phyloP scores from a whole-genome alignment of 2,113 vertebrate species.

The Paramormyrops kingsleyae region DNA sequence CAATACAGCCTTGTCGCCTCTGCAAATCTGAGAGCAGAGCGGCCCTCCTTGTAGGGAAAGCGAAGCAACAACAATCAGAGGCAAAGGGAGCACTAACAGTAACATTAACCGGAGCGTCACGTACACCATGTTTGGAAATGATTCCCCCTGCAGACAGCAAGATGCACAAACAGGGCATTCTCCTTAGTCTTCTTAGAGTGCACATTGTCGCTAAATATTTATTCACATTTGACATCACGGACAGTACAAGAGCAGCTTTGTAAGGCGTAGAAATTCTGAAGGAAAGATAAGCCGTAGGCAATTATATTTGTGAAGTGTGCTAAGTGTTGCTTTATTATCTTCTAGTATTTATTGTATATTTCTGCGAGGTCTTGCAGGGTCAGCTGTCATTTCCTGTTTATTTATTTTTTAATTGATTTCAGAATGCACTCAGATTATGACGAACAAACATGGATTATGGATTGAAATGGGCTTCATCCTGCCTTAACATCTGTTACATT shows the following conservation, averaged over 20 bases:
- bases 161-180: background rate
- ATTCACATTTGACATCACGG: background rate
- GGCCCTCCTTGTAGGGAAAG: background rate
- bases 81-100: background rate
- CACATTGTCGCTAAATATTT: background rate
- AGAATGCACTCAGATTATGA: background rate
- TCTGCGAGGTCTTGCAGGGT: background rate
- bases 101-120: background rate
- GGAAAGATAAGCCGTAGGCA: background rate
- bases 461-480: background rate
- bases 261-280: background rate
- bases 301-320: background rate
- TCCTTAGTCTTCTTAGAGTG: background rate
- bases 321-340: background rate
- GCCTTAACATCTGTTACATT: background rate
- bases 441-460: background rate
- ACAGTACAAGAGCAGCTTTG: background rate
- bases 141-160: background rate
- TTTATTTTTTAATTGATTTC: background rate
- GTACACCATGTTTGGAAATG: background rate
- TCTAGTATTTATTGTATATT: background rate
- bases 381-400: background rate
- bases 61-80: background rate
- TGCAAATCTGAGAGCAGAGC: background rate
- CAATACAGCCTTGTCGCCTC: background rate